Percentiles rank a stretch among this genome's conserved stretches.
Conservation (phyloP, 2,888 invertebrate genomes). For the Lepidochitona cinerea region DNA sequence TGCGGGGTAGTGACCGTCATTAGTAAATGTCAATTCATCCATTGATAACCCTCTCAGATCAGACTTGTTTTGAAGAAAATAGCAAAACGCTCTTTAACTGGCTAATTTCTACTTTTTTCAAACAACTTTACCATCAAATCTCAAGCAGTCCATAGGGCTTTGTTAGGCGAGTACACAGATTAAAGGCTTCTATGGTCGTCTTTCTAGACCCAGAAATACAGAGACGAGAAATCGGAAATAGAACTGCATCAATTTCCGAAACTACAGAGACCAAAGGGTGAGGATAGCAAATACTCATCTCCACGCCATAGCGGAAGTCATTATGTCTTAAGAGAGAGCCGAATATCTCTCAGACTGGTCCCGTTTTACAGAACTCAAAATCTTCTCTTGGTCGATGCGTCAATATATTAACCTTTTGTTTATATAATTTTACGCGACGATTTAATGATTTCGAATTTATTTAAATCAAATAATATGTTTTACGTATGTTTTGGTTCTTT, state of each 20-base stretch:
- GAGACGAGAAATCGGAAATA: background rate
- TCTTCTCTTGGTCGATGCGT: too few relatives aligned
- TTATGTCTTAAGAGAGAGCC: background rate
- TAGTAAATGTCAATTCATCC: background rate
- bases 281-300: background rate
- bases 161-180: conserved; percentile 2
- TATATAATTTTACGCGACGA: too few relatives aligned
- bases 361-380: too few relatives aligned
- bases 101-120: background rate
- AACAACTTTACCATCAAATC: background rate
- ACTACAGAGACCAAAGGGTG: background rate
- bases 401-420: too few relatives aligned
- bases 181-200: background rate
- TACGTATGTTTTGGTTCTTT: too few relatives aligned
- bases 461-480: too few relatives aligned
- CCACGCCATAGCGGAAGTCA: background rate
- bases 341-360: too few relatives aligned
- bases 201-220: background rate
- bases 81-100: background rate
- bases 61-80: background rate
- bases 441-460: too few relatives aligned
- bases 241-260: conserved; percentile 4
- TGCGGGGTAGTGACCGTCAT: background rate
- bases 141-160: background rate
- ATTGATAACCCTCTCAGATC: background rate